Conservation (phyloP, 30 jellyfish, hydroid and myxozoan genomes). For the Euphysa ruthae region DNA sequence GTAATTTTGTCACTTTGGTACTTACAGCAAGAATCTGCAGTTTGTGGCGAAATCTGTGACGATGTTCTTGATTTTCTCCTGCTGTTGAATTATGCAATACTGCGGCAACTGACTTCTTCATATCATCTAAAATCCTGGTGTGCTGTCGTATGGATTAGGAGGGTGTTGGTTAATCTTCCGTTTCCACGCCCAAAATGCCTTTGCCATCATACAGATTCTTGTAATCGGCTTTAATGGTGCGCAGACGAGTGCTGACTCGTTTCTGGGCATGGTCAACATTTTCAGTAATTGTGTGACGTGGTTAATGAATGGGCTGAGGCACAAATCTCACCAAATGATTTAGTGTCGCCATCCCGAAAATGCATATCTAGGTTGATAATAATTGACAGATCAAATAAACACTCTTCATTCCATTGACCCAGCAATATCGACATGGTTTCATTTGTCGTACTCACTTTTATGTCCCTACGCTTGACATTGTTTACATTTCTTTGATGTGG, state of each 20-base stretch:
- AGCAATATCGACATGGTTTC: constrained; percentile 35
- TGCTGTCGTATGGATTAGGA: constrained; percentile 48
- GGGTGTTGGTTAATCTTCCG: constrained; percentile 55
- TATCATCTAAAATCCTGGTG: constrained; percentile 29
- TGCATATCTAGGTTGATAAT: constrained; percentile 11
- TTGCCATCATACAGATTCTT: constrained; percentile 44
- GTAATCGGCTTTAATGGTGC: constrained; percentile 22
- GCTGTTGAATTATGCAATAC: constrained; percentile 34
- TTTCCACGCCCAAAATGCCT: constrained; percentile 32
- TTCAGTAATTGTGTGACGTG: constrained; percentile 28
- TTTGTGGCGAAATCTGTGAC: constrained; percentile 31
- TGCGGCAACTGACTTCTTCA: constrained; percentile 55
- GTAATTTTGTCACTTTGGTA: constrained; percentile 38
- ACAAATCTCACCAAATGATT: constrained; percentile 23
- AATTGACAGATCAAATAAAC: constrained; percentile 3
- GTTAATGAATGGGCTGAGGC: constrained; percentile 28
- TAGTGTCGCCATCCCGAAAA: constrained; percentile 44
- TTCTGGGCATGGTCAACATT: constrained; percentile 58
- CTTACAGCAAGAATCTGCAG: constrained; percentile 32
- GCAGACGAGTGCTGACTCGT: constrained; percentile 55
- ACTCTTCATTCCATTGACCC: constrained; percentile 51
- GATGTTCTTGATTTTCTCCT: neutral
- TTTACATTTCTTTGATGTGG: too few relatives aligned
- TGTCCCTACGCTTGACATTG: too few relatives aligned
- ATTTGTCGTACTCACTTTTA: too few relatives aligned